Evolutionary conservation across 1,140 invertebrate species (phyloP), one percentile per base, ranked within the genome.

Genomic region (Brachionus plicatilis): DNA sequence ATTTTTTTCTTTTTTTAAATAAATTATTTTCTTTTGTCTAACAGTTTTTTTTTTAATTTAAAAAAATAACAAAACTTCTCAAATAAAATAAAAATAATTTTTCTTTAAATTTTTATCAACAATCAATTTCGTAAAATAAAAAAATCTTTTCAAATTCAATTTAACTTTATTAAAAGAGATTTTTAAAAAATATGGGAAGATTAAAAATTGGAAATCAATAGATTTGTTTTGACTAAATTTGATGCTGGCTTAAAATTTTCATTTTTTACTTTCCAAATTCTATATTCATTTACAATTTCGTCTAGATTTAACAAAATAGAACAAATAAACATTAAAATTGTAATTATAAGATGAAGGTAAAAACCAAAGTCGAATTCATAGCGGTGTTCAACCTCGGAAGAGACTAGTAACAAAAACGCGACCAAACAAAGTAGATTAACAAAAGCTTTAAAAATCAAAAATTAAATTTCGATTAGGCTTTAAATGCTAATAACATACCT

Each of bases 221-320:
- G n/a, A 12, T 68, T 68, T 29, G 6, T 17, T 33, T n/a, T 68
- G 6, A 37, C 4, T 45, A 72, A 20, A 72, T 72, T 72, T 9
- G 68, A 9, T 72, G 68, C 33, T 20, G 43, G 24, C 24, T 50
- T 20, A 27, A n/a, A 50, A 76, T 27, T 50, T 76, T 76, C 20
- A 27, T 27, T 82, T 65, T 82, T 82, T 20, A 82, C 43, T 65
- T 82, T 82, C 79, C 79, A 82, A 20, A 60, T 60, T 60, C 43
- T 60, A 20, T 82, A 82, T 45, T 65, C 79, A 47, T 82, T 82
- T 3, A 82, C 79, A 5, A 82, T 65, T 27, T 82, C 79, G 33
- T 82, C 79, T 14, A 82, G 43, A 68, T 82, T 45, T 9, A 82
- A 37, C 9, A 82, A 27, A 29, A 82, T 45, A 12, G 79, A 82